Percentiles rank a stretch among this genome's conserved stretches.
Conservation (phyloP, 2,797 vertebrate species). For the Chrysocyon brachyurus region DNA sequence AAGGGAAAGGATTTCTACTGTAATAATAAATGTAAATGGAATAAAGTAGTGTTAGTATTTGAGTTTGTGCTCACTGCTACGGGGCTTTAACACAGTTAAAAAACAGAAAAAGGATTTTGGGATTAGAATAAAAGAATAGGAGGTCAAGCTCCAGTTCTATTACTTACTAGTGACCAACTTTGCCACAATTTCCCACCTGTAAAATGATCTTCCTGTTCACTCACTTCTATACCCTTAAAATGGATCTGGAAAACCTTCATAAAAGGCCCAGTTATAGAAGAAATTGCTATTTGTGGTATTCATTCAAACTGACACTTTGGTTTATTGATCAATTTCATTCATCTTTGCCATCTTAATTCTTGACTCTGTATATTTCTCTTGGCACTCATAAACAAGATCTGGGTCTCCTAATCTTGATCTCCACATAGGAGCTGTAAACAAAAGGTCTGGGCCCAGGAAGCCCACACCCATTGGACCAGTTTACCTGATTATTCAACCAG, state of each 20-base stretch:
- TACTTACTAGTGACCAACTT: neutral
- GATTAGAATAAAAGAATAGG: conserved; percentile 2
- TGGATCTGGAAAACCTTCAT: neutral
- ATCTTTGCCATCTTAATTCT: conserved; percentile 12
- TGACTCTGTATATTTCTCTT: neutral
- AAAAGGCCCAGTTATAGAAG: neutral
- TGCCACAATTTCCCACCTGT: conserved; percentile 13
- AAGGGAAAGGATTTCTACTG: conserved; percentile 9
- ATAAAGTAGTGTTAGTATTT: neutral
- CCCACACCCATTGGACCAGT: neutral
- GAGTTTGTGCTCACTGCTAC: neutral
- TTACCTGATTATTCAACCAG: neutral
- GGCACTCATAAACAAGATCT: neutral
- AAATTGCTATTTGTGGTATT: neutral
- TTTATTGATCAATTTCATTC: neutral
- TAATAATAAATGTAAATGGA: neutral
- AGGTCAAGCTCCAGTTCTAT: neutral
- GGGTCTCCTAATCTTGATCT: conserved; percentile 24
- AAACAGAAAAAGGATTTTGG: neutral
- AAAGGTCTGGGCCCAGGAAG: neutral
- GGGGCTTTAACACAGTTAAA: neutral
- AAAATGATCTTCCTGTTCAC: conserved; percentile 36
- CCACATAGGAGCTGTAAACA: neutral
- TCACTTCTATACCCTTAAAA: conserved; percentile 18
- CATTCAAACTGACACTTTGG: neutral